These are phyloP conservation scores for Pelagia noctiluca DNA, from an alignment of 30 jellyfish, hydroid and myxozoan genomes.

Conservation along the genomic window DNA sequence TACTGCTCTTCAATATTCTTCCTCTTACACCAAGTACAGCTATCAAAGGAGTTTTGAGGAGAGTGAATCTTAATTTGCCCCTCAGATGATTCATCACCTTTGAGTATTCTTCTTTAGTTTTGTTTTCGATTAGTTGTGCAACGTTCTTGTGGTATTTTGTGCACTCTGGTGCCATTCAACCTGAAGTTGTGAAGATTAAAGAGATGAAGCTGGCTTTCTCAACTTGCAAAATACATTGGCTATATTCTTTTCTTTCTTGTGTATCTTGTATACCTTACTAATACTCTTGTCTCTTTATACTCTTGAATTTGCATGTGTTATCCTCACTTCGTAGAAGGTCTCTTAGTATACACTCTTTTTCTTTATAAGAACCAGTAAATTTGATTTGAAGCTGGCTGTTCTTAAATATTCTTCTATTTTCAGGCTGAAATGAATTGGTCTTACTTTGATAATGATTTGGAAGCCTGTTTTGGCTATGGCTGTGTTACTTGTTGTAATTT, in stretches of 20 bases:
- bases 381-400: no score
- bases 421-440: no score
- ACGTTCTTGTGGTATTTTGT: conserved; percentile 4
- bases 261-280: conserved; percentile 1
- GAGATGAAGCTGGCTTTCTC: conserved; percentile 31
- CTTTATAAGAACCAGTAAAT: no score
- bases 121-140: background rate
- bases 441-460: no score
- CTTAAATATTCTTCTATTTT: no score
- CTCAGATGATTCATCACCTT: conserved; percentile 20
- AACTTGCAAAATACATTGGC: conserved; percentile 15
- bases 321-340: conserved; percentile 11
- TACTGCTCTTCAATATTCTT: background rate
- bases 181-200: conserved; percentile 8
- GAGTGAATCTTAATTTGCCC: conserved; percentile 1
- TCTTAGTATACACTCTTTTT: no score
- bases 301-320: conserved; percentile 18
- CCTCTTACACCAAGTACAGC: background rate
- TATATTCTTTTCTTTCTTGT: conserved; percentile 12
- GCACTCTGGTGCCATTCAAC: conserved; percentile 25
- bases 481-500: no score
- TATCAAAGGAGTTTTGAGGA: background rate
- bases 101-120: conserved; percentile 12
- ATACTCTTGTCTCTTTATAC: conserved; percentile 1
- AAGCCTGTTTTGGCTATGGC: no score